Evolutionary conservation across 2,113 vertebrate genomes (phyloP), one percentile per base, ranked within the genome.

Genomic region (Grus americana): DNA sequence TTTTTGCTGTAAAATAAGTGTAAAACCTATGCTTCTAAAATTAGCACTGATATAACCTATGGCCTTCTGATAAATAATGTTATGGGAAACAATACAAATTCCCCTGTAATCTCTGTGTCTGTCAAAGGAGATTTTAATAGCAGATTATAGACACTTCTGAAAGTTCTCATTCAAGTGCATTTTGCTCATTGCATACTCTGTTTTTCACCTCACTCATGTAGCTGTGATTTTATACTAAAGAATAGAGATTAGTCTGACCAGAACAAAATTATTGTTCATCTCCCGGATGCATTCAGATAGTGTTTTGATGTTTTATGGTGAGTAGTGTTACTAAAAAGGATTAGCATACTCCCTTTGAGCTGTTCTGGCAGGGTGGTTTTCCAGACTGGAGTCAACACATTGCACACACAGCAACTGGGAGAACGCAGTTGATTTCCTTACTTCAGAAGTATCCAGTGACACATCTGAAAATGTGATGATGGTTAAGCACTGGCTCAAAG

Each of bases 281-380:
- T 96, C 93, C 78, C 90, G 90, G 78, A 91, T 70, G 90, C 49
- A 73, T 93, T 85, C 94, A 73, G 81, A 76, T 76, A 90, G 61
- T 67, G 65, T 82, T 95, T 92, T 95, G 92, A 94, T 94, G 66
- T 93, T 95, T 93, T 62, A 70, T 91, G 58, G 85, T 57, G 87
- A 96, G 68, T 49, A 91, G 78, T 85, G 70, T 82, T 91, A 22
- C 90, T 93, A 58, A 87, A 92, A 96, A 85, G 66, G 78, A 94
- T 96, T 95, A 94, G 54, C 90, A 82, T 93, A 62, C 30, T 94
- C 84, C 44, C 96, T 88, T 96, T 95, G 62, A 88, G 78, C 82
- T 96, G 73, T 91, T 95, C 93, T 95, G 86, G 65, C 83, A 92
- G 91, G 85, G 62, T 85, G 74, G 78, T 85, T 97, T 97, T 96